Percentiles rank a stretch among this genome's conserved stretches.
Conservation (phyloP, 2,888 invertebrate genomes). For the Acrobasis consociella region DNA sequence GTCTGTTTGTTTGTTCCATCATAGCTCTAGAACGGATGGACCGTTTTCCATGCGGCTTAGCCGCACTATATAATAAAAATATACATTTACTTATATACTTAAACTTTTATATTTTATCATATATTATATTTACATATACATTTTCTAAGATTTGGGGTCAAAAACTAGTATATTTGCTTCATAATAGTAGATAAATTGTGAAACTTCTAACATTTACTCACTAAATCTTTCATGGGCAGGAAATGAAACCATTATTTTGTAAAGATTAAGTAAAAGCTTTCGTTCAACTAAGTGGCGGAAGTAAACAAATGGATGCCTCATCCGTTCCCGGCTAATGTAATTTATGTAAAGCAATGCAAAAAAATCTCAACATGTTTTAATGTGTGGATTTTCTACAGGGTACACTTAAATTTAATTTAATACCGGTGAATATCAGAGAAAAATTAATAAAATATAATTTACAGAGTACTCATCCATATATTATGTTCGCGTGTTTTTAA, state of each 20-base stretch:
- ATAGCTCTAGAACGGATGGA: too few relatives aligned
- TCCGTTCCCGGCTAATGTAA: conserved; percentile 21
- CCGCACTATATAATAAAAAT: too few relatives aligned
- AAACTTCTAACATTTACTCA: neutral
- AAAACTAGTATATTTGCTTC: too few relatives aligned
- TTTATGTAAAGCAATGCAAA: conserved; percentile 17
- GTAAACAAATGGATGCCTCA: conserved; percentile 21
- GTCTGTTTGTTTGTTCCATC: too few relatives aligned
- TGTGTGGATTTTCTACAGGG: neutral
- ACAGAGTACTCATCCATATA: too few relatives aligned
- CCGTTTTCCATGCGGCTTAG: too few relatives aligned
- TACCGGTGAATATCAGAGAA: neutral
- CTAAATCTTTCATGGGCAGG: neutral
- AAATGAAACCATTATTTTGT: conserved; percentile 17
- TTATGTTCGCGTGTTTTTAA: too few relatives aligned
- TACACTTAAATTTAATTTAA: neutral
- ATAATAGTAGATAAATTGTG: neutral
- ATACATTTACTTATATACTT: too few relatives aligned
- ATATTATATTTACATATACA: too few relatives aligned
- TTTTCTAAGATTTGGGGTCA: too few relatives aligned
- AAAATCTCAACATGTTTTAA: conserved; percentile 2
- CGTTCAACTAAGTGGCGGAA: conserved; percentile 21
- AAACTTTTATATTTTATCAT: too few relatives aligned
- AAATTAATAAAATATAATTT: too few relatives aligned
- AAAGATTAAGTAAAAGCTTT: conserved; percentile 19